Percentiles rank a stretch among this genome's conserved stretches.
Conservation (phyloP, 2,888 invertebrate genomes). For the Nineta flava region DNA sequence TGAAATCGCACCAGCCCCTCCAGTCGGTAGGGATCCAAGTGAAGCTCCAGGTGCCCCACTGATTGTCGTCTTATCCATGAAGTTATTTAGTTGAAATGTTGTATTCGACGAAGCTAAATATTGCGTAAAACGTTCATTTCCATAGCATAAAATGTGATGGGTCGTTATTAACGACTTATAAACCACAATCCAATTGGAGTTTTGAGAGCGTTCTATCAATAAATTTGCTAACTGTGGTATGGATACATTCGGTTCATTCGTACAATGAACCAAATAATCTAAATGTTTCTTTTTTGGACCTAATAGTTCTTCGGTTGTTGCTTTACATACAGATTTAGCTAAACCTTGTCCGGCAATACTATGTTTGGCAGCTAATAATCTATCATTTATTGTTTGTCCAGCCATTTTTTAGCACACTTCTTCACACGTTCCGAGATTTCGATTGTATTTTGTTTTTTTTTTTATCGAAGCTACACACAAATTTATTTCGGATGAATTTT, state of each 20-base stretch:
- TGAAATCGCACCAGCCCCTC: slow-evolving; percentile 29
- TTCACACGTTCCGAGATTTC: neutral
- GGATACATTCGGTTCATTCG: slow-evolving; percentile 99
- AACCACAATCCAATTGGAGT: slow-evolving; percentile 97
- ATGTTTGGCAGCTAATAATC: slow-evolving; percentile 94
- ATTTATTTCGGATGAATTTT: no score
- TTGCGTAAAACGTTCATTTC: slow-evolving; percentile 99
- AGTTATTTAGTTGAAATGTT: slow-evolving; percentile 94
- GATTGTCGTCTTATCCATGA: slow-evolving; percentile 93
- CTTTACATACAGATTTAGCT: slow-evolving; percentile 99
- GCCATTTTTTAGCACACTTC: slow-evolving; percentile 42
- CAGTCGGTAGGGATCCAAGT: slow-evolving; percentile 14
- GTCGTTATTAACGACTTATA: slow-evolving; percentile 97
- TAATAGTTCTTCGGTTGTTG: slow-evolving; percentile 99
- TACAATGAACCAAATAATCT: slow-evolving; percentile 99
- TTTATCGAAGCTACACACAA: no score
- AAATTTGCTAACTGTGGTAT: slow-evolving; percentile 99
- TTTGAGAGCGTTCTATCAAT: slow-evolving; percentile 94
- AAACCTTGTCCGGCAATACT: slow-evolving; percentile 98
- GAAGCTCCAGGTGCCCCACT: slow-evolving; percentile 56
- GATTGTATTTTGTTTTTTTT: neutral
- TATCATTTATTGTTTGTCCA: slow-evolving; percentile 97
- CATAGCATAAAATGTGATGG: slow-evolving; percentile 98
- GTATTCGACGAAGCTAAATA: slow-evolving; percentile 99
- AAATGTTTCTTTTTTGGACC: slow-evolving; percentile 99